Evolutionary conservation across 2,888 invertebrate genomes (phyloP), one percentile per base, ranked within the genome.

Genomic region (Idaea biselata): DNA sequence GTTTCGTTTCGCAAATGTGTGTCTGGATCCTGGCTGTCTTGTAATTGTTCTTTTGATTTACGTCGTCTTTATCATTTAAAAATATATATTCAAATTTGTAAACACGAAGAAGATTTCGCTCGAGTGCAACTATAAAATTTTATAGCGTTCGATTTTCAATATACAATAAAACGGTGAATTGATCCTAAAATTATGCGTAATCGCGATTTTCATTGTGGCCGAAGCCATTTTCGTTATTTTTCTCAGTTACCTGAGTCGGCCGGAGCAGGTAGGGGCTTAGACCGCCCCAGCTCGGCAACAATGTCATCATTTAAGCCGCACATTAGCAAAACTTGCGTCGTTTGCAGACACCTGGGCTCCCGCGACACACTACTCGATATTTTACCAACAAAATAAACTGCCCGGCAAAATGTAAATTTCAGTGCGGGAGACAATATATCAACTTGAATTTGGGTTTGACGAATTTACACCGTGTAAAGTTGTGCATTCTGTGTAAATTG

Each of bases 231-330:
- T 60, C 62, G 62, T 63, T 67, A 68, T 71, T 64, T 65, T 63
- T 69, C 58, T 55, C 63, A 64, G 63, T 63, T 58, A 68, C 69
- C 61, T 66, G 67, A 66, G 69, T 73, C 68, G 68, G 63, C 59
- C 31, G 58, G 55, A 31, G 65, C 65, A 69, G 78, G 78, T 74
- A 76, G 73, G 75, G 79, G 81, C 79, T 77, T 77, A 75, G 74
- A 76, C 69, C 65, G 65, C 63, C 72, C 82, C 81, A 74, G 65
- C 63, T 72, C 82, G 81, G 74, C 86, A 83, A 84, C 86, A 86
- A 79, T 88, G 88, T 89, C 90, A 89, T 88, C 86, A 86, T 90
- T 90, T 90, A 91, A 88, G 89, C 89, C 88, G 82, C 85, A 90
- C 88, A 91, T 91, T 91, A 89, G 87, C 76, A 81, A 87, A 91